Evolutionary conservation across 2,113 vertebrate species (phyloP).

Genomic region (Lophius piscatorius): DNA sequence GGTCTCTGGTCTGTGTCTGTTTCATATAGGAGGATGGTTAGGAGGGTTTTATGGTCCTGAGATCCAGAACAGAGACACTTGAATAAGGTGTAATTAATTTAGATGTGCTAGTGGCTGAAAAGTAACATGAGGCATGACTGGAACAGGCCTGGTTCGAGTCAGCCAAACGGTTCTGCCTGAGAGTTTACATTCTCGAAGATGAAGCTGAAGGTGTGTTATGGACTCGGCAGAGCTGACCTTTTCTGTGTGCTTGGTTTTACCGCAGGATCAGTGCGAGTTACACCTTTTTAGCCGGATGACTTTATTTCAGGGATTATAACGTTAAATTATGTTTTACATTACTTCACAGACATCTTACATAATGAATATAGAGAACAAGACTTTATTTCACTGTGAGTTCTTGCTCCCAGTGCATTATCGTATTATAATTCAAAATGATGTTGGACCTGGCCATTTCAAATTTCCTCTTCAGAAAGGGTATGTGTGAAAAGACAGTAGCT

Average conservation of each 20-base stretch:
- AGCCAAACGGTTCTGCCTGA: background rate
- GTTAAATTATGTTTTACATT: conserved; percentile 2
- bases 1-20: conserved; percentile 39
- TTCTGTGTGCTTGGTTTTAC: conserved; percentile 6
- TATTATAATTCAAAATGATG: no score
- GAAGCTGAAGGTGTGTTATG: conserved; percentile 33
- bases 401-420: no score
- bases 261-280: background rate
- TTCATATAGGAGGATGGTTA: conserved; percentile 11
- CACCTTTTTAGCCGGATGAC: background rate
- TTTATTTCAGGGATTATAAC: conserved; percentile 1
- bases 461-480: no score
- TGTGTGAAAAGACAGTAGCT: no score
- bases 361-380: no score
- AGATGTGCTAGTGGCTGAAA: conserved; percentile 31
- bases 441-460: no score
- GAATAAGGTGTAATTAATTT: conserved; percentile 47
- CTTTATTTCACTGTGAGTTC: no score
- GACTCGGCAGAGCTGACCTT: conserved; percentile 28
- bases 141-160: conserved; percentile 25
- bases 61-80: conserved; percentile 28
- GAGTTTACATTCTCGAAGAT: conserved; percentile 7
- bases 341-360: no score
- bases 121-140: conserved; percentile 26
- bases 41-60: conserved; percentile 49